Base-by-base conservation (phyloP, 2,888 invertebrate species). In the Steinernema carpocapsae region DNA sequence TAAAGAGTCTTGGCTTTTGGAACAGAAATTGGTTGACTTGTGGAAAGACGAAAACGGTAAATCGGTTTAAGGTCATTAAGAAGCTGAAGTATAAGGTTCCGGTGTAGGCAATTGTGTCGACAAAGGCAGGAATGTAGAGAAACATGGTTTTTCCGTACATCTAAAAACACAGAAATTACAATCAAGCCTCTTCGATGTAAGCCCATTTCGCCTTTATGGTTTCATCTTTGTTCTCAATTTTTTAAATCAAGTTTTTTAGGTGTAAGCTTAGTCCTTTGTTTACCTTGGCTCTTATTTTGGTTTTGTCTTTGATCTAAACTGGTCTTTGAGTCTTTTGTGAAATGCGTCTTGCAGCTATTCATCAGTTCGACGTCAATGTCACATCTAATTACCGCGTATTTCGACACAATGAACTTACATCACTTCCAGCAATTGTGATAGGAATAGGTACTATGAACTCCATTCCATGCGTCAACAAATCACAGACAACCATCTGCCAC, bases 401-500 rank as follows among this genome's bases (percentile, higher is more conserved):
- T 26, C 3, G 26, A 29, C 7, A 32, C n/a, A n/a, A 26, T 17
- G 24, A 43, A 46, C 71, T 76, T 1, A 77, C 77, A 45, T 72
- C 72, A 52, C 59, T 32, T 17, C 77, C 77, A 14, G 76, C 72
- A 37, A 64, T 77, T 14, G 77, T 77, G 2, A 77, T 70, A 6
- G 77, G 77, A 17, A 77, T 73, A 1, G 77, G 77, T 19, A 77
- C 46, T 43, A 77, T 73, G 19, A 77, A 71, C 45, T 77, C 77
- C 24, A 77, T 59, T 10, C 24, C 26, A 19, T 77, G 77, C 10
- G 73, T 73, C 29, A 77, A 42, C 10, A 74, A 26, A 42, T 77
- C 77, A 42, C 77, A 77, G n/a, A 73, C 32, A 14, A 77, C 51
- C 71, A 76, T 52, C 43, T 77, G 77, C 77, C 77, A 77, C 14